Percentiles rank a stretch among this genome's conserved stretches.
phyloP scores from a whole-genome alignment of 2,888 invertebrate genomes.

The Eupeodes luniger region DNA sequence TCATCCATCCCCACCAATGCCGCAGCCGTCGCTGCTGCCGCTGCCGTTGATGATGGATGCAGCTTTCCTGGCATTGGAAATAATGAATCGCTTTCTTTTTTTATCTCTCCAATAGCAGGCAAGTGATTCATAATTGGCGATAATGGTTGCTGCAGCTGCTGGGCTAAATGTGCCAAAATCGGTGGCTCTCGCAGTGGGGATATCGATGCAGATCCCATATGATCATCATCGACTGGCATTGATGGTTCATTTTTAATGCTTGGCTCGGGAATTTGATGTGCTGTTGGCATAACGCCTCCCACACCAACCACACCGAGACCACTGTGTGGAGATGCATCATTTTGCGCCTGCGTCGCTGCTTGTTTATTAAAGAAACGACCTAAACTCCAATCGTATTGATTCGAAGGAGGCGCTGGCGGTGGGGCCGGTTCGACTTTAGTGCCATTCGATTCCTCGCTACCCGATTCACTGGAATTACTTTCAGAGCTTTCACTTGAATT shows the following conservation, averaged over 20 bases:
- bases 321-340: conserved; percentile 78
- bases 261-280: conserved; percentile 70
- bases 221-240: conserved; percentile 80
- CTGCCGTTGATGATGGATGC: conserved; percentile 64
- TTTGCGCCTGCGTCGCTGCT: conserved; percentile 77
- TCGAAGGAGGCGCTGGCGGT: conserved; percentile 80
- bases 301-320: conserved; percentile 17
- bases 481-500: conserved; percentile 86
- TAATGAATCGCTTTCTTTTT: conserved; percentile 80
- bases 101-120: conserved; percentile 79
- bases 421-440: conserved; percentile 79
- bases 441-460: conserved; percentile 81
- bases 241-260: conserved; percentile 79
- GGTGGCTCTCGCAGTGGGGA: conserved; percentile 76
- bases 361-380: conserved; percentile 81
- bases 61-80: conserved; percentile 75
- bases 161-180: conserved; percentile 77
- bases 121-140: conserved; percentile 76
- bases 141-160: conserved; percentile 67
- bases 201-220: conserved; percentile 74
- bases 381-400: conserved; percentile 81
- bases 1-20: conserved; percentile 65
- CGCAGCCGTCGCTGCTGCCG: neutral
- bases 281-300: conserved; percentile 46
- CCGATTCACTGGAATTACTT: conserved; percentile 83